Evolutionary conservation across 2,888 invertebrate species (phyloP), one percentile per base, ranked within the genome.

Genomic region (Buathra laborator): DNA sequence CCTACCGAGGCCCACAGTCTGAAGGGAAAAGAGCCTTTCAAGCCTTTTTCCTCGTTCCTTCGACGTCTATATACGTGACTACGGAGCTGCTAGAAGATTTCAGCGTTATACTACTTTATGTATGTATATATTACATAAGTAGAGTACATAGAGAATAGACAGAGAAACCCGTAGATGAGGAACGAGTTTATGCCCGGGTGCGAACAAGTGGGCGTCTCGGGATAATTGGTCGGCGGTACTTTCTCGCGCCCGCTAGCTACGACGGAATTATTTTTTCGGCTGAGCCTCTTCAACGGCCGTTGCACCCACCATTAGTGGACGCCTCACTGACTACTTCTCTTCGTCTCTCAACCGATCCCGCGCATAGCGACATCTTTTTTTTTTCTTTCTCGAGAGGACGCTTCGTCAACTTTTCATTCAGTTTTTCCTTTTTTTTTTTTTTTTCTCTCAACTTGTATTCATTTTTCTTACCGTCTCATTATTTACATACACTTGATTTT

Each of bases 261-360:
- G 87, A 88, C 87, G 89, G 88, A 89, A 91, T 92, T 92, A 91
- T 91, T 92, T 76, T 37, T 92, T 91, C 88, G 92, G 90, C 84
- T 89, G 87, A 84, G 83, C 87, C 89, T 89, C 90, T 89, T 62
- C 87, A 91, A 87, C 90, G 93, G 90, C 87, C 91, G 88, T 92
- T 92, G 91, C 92, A 92, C 91, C 90, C 90, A 89, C 92, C 92
- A 93, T 92, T 93, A 93, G 89, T 87, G 84, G 81, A 85, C 81
- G 78, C 70, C 62, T 79, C 81, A 90, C 85, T 86, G 86, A 84
- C 87, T 83, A 75, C 78, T 87, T 64, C 64, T 32, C 75, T 72
- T 12, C 6, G 10, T 56, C 72, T 72, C 59, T 14, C n/a, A 46
- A 10, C 70, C 43, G 68, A 74, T 70, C 66, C 62, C 71, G 46